phyloP scores from a whole-genome alignment of 2,113 vertebrate genomes.

The Motacilla alba region DNA sequence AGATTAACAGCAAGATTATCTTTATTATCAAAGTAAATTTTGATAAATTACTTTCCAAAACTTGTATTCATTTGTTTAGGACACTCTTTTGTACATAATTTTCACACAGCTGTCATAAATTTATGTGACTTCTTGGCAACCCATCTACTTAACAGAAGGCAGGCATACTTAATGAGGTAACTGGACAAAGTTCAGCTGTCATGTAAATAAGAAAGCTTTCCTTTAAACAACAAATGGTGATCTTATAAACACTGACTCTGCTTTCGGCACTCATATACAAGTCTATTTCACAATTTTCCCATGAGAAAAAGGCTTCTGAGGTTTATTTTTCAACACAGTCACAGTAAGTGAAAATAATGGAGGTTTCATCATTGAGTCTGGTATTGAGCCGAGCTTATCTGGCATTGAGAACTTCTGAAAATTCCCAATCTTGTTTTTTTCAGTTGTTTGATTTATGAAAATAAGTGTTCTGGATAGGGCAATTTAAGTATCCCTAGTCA shows the following conservation, averaged over 20 bases:
- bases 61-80: not conserved
- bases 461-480: not conserved
- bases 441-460: constrained; percentile 4
- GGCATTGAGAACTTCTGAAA: not conserved
- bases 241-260: not conserved
- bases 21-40: not conserved
- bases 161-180: not conserved
- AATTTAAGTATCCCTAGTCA: constrained; percentile 7
- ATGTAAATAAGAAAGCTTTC: not conserved
- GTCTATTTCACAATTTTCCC: not conserved
- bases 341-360: not conserved
- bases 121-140: not conserved
- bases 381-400: not conserved
- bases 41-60: not conserved
- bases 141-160: not conserved
- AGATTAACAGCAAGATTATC: not conserved
- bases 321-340: not conserved
- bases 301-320: not conserved
- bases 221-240: not conserved
- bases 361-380: not conserved
- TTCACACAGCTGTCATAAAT: not conserved
- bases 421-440: not conserved
- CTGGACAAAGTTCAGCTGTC: not conserved
- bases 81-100: not conserved
- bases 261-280: not conserved